Percentiles rank a stretch among this genome's conserved stretches.
Evolutionary conservation across 2,888 invertebrate species (phyloP).

Genomic region (Tupiocoris notatus): DNA sequence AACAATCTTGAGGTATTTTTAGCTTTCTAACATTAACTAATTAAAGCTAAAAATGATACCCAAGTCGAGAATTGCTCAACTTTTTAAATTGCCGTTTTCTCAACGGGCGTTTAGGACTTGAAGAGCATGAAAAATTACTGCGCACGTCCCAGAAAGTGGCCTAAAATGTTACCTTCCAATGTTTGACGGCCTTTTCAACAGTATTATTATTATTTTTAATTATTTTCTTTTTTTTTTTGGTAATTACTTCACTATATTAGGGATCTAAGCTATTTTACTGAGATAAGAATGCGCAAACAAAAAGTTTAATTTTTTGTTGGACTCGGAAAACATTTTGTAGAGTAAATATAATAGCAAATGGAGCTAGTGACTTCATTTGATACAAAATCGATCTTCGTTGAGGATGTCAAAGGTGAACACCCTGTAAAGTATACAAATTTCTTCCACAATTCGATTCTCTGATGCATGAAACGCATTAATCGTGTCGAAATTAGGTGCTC

Average conservation of each 20-base stretch:
- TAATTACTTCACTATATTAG: background rate
- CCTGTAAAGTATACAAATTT: too few relatives aligned
- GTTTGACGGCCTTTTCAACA: background rate
- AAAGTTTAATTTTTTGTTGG: background rate
- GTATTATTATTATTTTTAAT: background rate
- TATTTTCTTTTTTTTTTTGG: too few relatives aligned
- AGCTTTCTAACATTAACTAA: background rate
- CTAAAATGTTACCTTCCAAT: too few relatives aligned
- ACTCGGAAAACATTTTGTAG: background rate
- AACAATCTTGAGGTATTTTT: background rate
- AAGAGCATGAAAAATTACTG: background rate
- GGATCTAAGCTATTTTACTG: background rate
- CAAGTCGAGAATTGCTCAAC: background rate
- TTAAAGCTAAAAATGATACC: background rate
- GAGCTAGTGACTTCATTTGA: too few relatives aligned
- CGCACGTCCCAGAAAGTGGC: background rate
- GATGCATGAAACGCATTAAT: too few relatives aligned
- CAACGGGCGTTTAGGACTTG: background rate
- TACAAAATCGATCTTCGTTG: too few relatives aligned
- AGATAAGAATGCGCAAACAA: background rate
- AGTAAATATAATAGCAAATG: background rate
- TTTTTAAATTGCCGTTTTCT: background rate
- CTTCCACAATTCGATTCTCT: too few relatives aligned
- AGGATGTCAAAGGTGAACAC: too few relatives aligned
- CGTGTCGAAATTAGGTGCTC: too few relatives aligned